Evolutionary conservation across 30 jellyfish, hydroid and myxozoan species (phyloP), one percentile per base, ranked within the genome.

Genomic region (Cassiopea andromeda): DNA sequence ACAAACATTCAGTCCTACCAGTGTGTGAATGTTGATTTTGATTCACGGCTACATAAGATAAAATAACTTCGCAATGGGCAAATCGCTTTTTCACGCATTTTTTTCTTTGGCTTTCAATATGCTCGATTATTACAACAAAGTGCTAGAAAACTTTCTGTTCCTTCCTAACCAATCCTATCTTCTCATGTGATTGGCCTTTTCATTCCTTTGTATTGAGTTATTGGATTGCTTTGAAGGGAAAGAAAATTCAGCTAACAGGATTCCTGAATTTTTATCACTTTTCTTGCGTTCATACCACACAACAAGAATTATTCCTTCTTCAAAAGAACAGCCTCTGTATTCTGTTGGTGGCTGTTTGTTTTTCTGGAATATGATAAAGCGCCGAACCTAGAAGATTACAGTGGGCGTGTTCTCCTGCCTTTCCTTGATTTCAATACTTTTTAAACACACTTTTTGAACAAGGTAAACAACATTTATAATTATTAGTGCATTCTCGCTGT

Each of bases 41-140:
- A 77, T 77, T 77, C 73, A 77, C 15, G 86, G 54, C 2, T 77
- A 69, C 73, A 77, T 49, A 47, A 77, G 86, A 77, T 77, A 77
- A 77, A 77, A 77, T 77, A 69, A 77, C n/a, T 44, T 77, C 46
- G 12, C 86, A 77, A 60, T 60, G 48, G 70, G 38, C 74, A 44
- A 77, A 48, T 60, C 17, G 17, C 10, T 60, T 48, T 49, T 46
- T 7, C 74, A 60, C 70, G 69, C 75, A 72, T 48, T 43, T 47
- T 77, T 77, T 75, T 50, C 86, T 49, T 77, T 59, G 48, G 74
- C 86, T 0, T 48, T 77, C 57, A 46, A 49, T 77, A 7, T 48
- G n/a, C 50, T 77, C 27, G 79, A 45, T 48, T n/a, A 46, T 54
- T 49, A 16, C 12, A 49, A 60, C 12, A 18, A 12, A 44, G n/a